phyloP scores from a whole-genome alignment of 2,113 vertebrate species.

The Lepidothrix coronata region DNA sequence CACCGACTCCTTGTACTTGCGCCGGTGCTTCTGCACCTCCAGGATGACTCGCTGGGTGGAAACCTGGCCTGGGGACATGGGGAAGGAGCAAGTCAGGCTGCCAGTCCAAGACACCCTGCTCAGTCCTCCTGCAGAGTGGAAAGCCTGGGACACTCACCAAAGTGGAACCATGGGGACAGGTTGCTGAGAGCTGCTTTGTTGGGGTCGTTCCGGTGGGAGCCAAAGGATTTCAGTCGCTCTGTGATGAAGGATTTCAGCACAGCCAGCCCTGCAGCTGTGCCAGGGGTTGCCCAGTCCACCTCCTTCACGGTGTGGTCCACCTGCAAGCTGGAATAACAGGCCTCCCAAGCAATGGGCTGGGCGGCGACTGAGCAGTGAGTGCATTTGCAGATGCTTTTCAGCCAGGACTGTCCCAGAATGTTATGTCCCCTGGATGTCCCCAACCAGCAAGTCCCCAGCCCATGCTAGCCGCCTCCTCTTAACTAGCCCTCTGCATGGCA shows the following conservation, averaged over 20 bases:
- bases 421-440: not conserved
- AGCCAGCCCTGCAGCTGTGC: conserved; percentile 72
- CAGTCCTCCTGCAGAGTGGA: not conserved
- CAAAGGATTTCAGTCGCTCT: conserved; percentile 75
- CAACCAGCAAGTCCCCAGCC: not conserved
- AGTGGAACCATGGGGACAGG: conserved; percentile 88
- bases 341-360: conserved; percentile 82
- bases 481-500: not conserved
- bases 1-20: conserved; percentile 66
- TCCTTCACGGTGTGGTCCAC: conserved; percentile 79
- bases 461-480: not conserved
- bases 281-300: conserved; percentile 82
- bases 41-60: conserved; percentile 84
- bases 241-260: conserved; percentile 84
- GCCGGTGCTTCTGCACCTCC: conserved; percentile 75
- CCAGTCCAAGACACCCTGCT: fast-evolving
- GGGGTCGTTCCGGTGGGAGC: conserved; percentile 80
- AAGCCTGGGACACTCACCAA: conserved; percentile 70
- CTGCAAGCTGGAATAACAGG: conserved; percentile 76
- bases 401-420: not conserved
- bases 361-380: not conserved
- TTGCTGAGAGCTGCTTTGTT: conserved; percentile 82
- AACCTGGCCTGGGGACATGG: conserved; percentile 76
- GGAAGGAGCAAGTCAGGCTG: not conserved
- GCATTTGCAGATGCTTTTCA: not conserved